A percentile compares a stretch with the other conserved stretches of the same genome.
Evolutionary conservation across 2,888 invertebrate species (phyloP).

Genomic region (Dolichopus griseipennis): DNA sequence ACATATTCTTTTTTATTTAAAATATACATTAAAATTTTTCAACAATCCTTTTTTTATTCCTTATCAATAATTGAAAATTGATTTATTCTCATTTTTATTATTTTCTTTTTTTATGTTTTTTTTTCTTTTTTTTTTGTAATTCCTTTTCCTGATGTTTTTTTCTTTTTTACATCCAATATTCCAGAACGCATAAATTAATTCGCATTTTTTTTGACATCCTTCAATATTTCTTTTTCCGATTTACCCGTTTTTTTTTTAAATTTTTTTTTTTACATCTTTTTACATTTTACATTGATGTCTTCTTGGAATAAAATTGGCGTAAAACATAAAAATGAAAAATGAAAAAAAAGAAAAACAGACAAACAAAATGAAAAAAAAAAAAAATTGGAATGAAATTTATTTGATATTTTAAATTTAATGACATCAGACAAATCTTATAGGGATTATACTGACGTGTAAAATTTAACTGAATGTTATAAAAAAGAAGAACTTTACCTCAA

Average conservation of each 20-base stretch:
- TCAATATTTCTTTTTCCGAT: background rate
- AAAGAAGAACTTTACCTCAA: background rate
- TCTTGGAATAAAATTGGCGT: background rate
- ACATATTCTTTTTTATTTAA: no score
- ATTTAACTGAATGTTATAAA: background rate
- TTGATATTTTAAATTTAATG: background rate
- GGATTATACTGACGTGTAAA: background rate
- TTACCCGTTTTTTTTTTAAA: background rate
- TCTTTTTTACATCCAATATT: background rate
- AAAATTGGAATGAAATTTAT: background rate
- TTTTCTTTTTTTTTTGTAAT: background rate
- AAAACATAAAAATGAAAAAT: no score
- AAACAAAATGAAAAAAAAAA: no score
- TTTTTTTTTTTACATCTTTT: background rate
- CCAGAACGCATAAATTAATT: background rate
- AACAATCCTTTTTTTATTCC: background rate
- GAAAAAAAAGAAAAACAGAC: no score
- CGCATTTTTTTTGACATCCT: background rate
- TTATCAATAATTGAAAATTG: background rate
- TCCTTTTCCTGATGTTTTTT: background rate
- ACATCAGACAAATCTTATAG: constrained; percentile 1
- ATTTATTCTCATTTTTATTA: background rate
- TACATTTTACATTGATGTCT: background rate
- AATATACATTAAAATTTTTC: no score
- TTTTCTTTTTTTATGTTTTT: background rate